Base-by-base conservation (phyloP, 1,140 invertebrate species). In the Drosophila pseudoananassae region DNA sequence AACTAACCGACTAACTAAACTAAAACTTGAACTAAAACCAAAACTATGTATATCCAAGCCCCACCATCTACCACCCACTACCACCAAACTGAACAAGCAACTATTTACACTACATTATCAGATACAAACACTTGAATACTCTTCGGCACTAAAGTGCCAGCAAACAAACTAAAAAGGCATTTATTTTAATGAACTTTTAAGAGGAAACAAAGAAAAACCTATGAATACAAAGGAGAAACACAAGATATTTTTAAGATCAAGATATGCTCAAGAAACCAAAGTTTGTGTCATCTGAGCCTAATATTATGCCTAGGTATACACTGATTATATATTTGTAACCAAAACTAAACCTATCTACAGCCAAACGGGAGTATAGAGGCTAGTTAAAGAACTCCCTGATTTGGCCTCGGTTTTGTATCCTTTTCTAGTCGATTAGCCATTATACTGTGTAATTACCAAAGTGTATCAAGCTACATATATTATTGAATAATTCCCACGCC, bases 161-260 rank as follows among this genome's bases (percentile, higher is more conserved):
- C 59, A 71, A 83, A 88, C 83, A 87, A 87, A 87, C 77, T 69
- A 87, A 75, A 43, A 87, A 83, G 79, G 83, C 83, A 87, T 87
- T 87, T 87, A 87, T 87, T 87, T 87, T 88, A 82, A 83, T 89
- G 71, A 87, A 75, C 66, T 88, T 87, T 87, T 88, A 75, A 87
- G 61, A 78, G 61, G 56, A 55, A 75, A 69, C 50, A 56, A 46
- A 10, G 9, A 15, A 61, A 56, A 49, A 57, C 47, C 43, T 46
- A 66, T 43, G 59, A 63, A 66, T 66, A 75, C 53, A 54, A 68
- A 64, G 36, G 43, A 51, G 75, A 69, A 38, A 51, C 47, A 61
- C 29, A 72, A 51, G 38, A 74, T 66, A 56, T 69, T 68, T 56
- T 23, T 69, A 25, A 56, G 33, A 27, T 27, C 25, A 27, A 27